Base-by-base conservation (phyloP, 2,888 invertebrate species). In the Rotaria magnacalcarata region DNA sequence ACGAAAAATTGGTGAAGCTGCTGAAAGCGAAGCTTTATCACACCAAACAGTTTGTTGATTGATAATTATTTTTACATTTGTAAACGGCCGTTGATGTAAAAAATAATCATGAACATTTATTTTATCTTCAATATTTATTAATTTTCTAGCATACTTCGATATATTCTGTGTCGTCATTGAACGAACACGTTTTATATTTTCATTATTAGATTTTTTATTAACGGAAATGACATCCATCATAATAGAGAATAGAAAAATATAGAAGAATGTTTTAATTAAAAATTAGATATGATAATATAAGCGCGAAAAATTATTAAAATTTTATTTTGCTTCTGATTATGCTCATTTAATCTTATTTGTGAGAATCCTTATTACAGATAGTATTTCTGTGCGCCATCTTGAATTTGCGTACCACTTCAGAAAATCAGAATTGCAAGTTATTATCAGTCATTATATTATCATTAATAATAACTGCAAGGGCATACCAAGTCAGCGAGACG, bases 21-120 rank as follows among this genome's bases (percentile, higher is more conserved):
- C 41, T 10, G 80, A 43, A 14, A 80, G 34, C 24, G n/a, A 80
- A n/a, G 80, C 47, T 80, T 47, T 80, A 80, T 80, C 43, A 47
- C 10, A 43, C 21, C 47, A 80, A 2, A 80, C 47, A 2, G 47
- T 11, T n/a, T 80, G 24, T 80, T 43, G 47, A 47, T 80, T 80
- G 34, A 80, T 14, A n/a, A 80, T 47, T 47, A 80, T 80, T 80
- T 80, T 80, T 21, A n/a, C n/a, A 80, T 80, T 80, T 34, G 47
- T 4, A 47, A 47, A 47, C 47, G 80, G 47, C 47, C 80, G 21
- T 80, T 80, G n/a, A 47, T n/a, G 24, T 47, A 80, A 80, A 80
- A 80, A 80, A 24, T 80, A 80, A 24, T 80, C 47, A 80, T 43
- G n/a, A 3, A 80, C 14, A 80, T 80, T 11, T 8, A 80, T 80